phyloP scores from a whole-genome alignment of 2,888 invertebrate genomes.

The Microctonus aethiopoides region DNA sequence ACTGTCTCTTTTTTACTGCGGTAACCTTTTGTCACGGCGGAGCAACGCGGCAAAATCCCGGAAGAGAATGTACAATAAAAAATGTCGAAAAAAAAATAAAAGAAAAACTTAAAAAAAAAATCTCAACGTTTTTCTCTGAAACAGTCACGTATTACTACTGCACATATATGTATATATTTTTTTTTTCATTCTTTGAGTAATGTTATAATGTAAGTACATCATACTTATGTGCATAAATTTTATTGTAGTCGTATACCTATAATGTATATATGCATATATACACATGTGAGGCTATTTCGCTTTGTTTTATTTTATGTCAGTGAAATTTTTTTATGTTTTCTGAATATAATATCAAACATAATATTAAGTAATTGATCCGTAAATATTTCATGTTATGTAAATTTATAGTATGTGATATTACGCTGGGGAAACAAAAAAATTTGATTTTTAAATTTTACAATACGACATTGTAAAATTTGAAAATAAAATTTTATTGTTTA shows the following conservation, averaged over 20 bases:
- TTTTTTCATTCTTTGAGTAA: not conserved
- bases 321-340: not conserved
- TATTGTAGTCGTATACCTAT: not conserved
- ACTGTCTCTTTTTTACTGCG: constrained; percentile 3
- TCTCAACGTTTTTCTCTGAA: not conserved
- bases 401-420: not conserved
- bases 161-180: not conserved
- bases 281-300: not conserved
- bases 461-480: no score
- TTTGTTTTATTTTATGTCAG: not conserved
- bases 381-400: not conserved
- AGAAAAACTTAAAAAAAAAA: not conserved
- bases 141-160: not conserved
- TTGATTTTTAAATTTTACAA: not conserved
- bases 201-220: constrained; percentile 2
- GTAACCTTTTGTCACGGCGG: constrained; percentile 24
- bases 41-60: constrained; percentile 18
- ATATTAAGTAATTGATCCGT: not conserved
- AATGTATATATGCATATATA: no score
- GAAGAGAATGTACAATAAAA: constrained; percentile 8
- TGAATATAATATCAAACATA: not conserved
- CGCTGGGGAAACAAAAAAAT: not conserved
- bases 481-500: no score
- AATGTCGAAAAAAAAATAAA: not conserved
- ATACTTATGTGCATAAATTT: constrained; percentile 2